Percentiles rank a stretch among this genome's conserved stretches.
These are phyloP conservation scores for Rhopalosiphum nymphaeae DNA, from an alignment of 2,888 invertebrate genomes.

Conservation along the genomic window DNA sequence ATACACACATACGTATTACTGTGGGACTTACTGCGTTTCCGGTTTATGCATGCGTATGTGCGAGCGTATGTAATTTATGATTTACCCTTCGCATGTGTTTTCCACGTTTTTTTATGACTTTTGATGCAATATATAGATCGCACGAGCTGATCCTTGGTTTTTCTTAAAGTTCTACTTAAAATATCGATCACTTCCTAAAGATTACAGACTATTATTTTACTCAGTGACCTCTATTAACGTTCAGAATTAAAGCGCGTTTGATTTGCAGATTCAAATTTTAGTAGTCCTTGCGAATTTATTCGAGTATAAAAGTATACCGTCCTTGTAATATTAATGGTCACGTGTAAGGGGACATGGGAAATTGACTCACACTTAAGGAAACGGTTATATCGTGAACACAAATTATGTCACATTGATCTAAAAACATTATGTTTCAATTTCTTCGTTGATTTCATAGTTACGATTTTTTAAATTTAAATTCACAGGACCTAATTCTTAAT, in stretches of 20 bases:
- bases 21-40: not conserved
- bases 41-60: not conserved
- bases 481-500: not conserved
- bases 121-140: not conserved
- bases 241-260: not conserved
- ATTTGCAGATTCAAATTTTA: not conserved
- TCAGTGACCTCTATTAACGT: not conserved
- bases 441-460: not conserved
- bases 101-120: not conserved
- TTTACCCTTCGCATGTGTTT: not conserved
- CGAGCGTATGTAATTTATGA: not conserved
- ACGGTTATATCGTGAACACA: too few species aligned
- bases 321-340: not conserved
- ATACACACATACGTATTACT: not conserved
- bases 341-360: not conserved
- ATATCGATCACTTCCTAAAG: not conserved
- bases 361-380: not conserved
- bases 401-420: conserved; percentile 11
- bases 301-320: not conserved
- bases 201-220: not conserved
- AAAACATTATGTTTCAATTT: not conserved
- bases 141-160: not conserved
- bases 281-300: not conserved
- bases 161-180: not conserved
- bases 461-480: not conserved